Percentiles rank a stretch among this genome's conserved stretches.
These are phyloP conservation scores for Pyralis farinalis DNA, from an alignment of 2,888 invertebrate genomes.

Conservation along the genomic window DNA sequence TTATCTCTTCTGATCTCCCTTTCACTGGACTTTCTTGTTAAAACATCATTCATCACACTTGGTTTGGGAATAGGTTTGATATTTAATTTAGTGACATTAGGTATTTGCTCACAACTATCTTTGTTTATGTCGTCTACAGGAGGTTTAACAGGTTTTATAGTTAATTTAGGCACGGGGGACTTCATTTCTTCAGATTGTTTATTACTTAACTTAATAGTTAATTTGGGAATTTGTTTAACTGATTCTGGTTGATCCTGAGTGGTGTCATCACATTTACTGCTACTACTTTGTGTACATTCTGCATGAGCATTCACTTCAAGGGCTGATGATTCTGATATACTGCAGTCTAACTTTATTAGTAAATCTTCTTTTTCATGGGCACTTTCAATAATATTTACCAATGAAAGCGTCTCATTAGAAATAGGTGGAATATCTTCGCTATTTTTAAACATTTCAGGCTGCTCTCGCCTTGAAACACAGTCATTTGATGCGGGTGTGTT, in stretches of 20 bases:
- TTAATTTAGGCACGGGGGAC: slow-evolving; percentile 63
- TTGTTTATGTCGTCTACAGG: slow-evolving; percentile 29
- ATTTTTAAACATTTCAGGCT: slow-evolving; percentile 1
- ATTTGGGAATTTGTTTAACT: slow-evolving; percentile 68
- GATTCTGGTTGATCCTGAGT: slow-evolving; percentile 35
- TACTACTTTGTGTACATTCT: slow-evolving; percentile 23
- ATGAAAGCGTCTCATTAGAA: neutral
- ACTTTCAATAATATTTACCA: neutral
- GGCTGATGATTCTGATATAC: slow-evolving; percentile 20
- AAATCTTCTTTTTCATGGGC: slow-evolving; percentile 14
- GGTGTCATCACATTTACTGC: slow-evolving; percentile 24
- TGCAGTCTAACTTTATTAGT: slow-evolving; percentile 17
- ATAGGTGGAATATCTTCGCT: neutral
- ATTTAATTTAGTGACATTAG: slow-evolving; percentile 54
- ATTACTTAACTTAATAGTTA: slow-evolving; percentile 68
- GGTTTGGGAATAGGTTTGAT: slow-evolving; percentile 70
- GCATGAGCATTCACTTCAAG: slow-evolving; percentile 18
- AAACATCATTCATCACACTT: slow-evolving; percentile 35
- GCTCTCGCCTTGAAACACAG: slow-evolving; percentile 7
- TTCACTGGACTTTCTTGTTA: slow-evolving; percentile 32
- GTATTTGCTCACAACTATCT: slow-evolving; percentile 38
- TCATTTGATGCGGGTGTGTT: slow-evolving; percentile 4
- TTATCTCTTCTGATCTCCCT: slow-evolving; percentile 22
- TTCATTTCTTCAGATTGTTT: slow-evolving; percentile 62
- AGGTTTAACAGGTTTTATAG: slow-evolving; percentile 56